Percentiles rank a stretch among this genome's conserved stretches.
Conservation (phyloP, 2,888 invertebrate species). For the Catocala sponsa region DNA sequence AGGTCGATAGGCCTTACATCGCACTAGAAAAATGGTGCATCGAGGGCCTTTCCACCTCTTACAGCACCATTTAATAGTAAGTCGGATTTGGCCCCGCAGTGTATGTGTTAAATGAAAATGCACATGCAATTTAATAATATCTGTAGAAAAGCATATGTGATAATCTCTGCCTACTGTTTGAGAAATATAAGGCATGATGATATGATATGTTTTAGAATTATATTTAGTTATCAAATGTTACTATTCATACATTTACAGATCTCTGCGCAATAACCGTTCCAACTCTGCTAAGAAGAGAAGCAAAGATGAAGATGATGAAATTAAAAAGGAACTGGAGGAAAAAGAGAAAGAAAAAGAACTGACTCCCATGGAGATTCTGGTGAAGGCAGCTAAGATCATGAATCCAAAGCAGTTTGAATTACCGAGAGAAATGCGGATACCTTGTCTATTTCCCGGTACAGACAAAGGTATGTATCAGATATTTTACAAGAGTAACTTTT, state of each 20-base stretch:
- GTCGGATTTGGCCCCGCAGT: too few relatives aligned
- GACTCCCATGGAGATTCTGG: slow-evolving; percentile 92
- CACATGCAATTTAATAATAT: too few relatives aligned
- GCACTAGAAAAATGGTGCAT: too few relatives aligned
- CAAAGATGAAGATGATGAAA: slow-evolving; percentile 65
- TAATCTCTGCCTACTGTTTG: too few relatives aligned
- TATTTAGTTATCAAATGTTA: not conserved
- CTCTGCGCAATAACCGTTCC: slow-evolving; percentile 70
- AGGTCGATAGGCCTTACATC: too few relatives aligned
- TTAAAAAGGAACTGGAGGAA: slow-evolving; percentile 46
- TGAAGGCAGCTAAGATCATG: slow-evolving; percentile 93
- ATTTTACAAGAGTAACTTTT: too few relatives aligned
- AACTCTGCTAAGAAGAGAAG: slow-evolving; percentile 70
- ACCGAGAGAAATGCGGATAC: slow-evolving; percentile 93
- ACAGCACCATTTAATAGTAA: too few relatives aligned
- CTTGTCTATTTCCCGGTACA: slow-evolving; percentile 93
- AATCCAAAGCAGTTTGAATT: slow-evolving; percentile 97
- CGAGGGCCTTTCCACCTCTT: too few relatives aligned
- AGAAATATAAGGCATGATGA: too few relatives aligned
- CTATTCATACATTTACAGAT: slow-evolving; percentile 31
- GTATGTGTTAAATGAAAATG: too few relatives aligned
- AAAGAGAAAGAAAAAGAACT: slow-evolving; percentile 64
- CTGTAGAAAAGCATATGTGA: too few relatives aligned
- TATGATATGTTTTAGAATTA: too few relatives aligned
- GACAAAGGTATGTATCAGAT: slow-evolving; percentile 83